Evolutionary conservation across 2,888 invertebrate species (phyloP).

Genomic region (Poecilus cupreus): DNA sequence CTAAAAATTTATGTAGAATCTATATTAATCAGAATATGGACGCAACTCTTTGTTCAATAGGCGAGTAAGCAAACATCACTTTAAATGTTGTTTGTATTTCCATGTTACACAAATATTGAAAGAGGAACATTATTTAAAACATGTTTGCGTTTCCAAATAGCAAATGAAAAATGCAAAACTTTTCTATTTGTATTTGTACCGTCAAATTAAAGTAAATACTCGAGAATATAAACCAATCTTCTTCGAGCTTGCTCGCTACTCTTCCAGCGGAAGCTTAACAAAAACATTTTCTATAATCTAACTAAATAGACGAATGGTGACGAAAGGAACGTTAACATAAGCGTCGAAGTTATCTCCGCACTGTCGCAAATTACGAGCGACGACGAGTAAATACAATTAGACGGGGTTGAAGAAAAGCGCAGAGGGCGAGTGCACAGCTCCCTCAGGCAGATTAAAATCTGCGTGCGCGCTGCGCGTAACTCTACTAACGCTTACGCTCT

Average conservation of each 20-base stretch:
- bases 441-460: not conserved
- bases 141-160: no score
- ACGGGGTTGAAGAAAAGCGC: not conserved
- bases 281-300: slow-evolving; percentile 28
- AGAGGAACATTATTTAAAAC: no score
- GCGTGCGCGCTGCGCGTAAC: not conserved
- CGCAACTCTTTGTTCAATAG: no score
- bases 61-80: no score
- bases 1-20: no score
- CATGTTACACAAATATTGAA: no score
- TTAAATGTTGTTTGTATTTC: no score
- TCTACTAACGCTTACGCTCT: no score
- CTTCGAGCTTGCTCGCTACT: not conserved
- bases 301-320: slow-evolving; percentile 12
- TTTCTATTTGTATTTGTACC: not conserved
- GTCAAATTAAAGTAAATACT: not conserved
- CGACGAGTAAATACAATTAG: slow-evolving; percentile 44
- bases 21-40: no score
- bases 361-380: slow-evolving; percentile 39
- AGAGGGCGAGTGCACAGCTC: not conserved
- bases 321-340: slow-evolving; percentile 27
- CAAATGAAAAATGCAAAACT: not conserved
- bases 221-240: not conserved
- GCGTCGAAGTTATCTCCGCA: slow-evolving; percentile 31
- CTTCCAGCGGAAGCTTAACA: not conserved